phyloP scores from a whole-genome alignment of 2,797 vertebrate species.

The Streptopelia turtur region DNA sequence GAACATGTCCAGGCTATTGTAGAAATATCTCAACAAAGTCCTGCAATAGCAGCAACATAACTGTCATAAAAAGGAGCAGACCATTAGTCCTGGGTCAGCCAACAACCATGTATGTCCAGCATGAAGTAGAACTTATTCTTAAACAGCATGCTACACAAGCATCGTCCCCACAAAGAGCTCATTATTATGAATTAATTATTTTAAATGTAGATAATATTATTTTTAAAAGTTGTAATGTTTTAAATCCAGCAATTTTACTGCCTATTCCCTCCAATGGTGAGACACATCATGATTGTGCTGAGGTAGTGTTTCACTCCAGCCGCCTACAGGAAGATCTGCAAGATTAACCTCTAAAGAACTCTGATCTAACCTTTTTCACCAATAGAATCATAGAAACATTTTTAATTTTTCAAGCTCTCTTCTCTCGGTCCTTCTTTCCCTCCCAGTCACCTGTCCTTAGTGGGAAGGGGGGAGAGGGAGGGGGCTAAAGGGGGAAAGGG shows the following conservation, averaged over 20 bases:
- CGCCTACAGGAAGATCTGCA: not conserved
- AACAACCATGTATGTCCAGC: accelerated
- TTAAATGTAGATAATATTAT: not conserved
- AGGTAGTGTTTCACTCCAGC: not conserved
- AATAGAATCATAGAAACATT: too few species aligned
- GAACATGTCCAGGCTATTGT: too few species aligned
- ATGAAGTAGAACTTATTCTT: not conserved
- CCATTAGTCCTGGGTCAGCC: not conserved
- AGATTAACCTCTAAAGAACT: not conserved
- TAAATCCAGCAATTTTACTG: not conserved
- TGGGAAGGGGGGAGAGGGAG: too few species aligned
- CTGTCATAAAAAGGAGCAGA: not conserved
- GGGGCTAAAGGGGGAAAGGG: too few species aligned
- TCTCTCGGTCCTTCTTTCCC: too few species aligned
- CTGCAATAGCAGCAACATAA: too few species aligned
- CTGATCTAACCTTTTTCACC: not conserved
- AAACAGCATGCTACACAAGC: not conserved
- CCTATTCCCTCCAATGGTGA: not conserved
- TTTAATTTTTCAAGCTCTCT: too few species aligned
- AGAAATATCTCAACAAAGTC: too few species aligned
- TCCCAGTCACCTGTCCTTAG: too few species aligned
- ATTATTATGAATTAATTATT: accelerated
- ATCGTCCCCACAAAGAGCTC: not conserved
- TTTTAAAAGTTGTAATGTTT: not conserved
- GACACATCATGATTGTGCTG: accelerated